phyloP scores from a whole-genome alignment of 2,888 invertebrate genomes.

The Amblyjoppa fuscipennis region DNA sequence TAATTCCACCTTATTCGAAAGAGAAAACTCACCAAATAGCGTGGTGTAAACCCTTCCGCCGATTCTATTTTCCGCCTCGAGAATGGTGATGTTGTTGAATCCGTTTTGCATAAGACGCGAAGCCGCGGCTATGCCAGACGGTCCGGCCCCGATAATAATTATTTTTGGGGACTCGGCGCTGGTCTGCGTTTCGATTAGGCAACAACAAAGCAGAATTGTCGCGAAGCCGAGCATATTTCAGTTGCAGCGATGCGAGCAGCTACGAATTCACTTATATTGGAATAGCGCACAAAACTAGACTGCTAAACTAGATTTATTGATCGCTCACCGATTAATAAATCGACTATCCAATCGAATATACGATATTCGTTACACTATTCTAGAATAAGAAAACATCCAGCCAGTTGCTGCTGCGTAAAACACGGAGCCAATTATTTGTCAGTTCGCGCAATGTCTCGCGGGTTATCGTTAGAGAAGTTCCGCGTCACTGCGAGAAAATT shows the following conservation, averaged over 20 bases:
- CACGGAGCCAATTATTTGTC: not conserved
- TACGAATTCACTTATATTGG: conserved; percentile 12
- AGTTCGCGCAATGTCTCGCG: not conserved
- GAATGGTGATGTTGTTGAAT: conserved; percentile 85
- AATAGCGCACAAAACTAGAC: not conserved
- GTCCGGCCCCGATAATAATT: conserved; percentile 87
- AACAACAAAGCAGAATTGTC: conserved; percentile 40
- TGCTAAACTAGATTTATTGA: too few species aligned
- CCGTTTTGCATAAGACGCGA: conserved; percentile 85
- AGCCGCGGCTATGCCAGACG: conserved; percentile 87
- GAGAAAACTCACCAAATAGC: conserved; percentile 81
- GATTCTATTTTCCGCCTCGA: conserved; percentile 85
- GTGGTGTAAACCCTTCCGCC: conserved; percentile 85
- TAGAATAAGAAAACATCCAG: not conserved
- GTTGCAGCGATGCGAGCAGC: conserved; percentile 24
- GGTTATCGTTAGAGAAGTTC: conserved; percentile 4
- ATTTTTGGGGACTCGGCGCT: conserved; percentile 76
- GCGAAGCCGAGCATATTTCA: conserved; percentile 41
- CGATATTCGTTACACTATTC: not conserved
- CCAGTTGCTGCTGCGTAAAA: not conserved
- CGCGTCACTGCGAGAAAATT: not conserved
- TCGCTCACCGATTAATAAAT: too few species aligned
- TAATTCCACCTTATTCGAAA: not conserved
- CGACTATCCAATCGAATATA: too few species aligned
- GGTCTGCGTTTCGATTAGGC: conserved; percentile 9